Base-by-base conservation (phyloP, 2,888 invertebrate species). In the Catonia carolina region DNA sequence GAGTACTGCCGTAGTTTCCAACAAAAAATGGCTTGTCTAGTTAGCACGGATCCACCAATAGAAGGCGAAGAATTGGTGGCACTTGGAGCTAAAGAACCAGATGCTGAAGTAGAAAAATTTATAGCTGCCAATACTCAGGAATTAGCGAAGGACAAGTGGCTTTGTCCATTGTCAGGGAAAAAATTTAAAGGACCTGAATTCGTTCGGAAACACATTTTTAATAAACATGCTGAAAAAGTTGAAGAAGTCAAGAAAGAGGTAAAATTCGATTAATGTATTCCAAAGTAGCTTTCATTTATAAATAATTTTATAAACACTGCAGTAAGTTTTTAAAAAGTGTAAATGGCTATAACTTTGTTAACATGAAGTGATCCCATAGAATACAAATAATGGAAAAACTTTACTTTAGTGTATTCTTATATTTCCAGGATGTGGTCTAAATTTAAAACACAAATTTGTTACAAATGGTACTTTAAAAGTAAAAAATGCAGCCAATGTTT, bases 161-260 rank as follows among this genome's bases (percentile, higher is more conserved):
- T 99, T 63, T 99, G 99, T 73, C 99, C 99, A 0, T 75, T 99
- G 7, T 97, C 96, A 55, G 98, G 98, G 1, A 99, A 99, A 73
- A 99, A 99, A 72, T 99, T 99, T 75, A 99, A 98, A 72, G 85
- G 98, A 0, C 97, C 98, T 0, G 98, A 99, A 72, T 99, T 97
- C 74, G 96, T 99, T 27, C 84, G 94, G 60, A 99, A 99, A 71
- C 99, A 99, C 72, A 95, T 99, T 63, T 89, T 93, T 70, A 97
- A 97, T 72, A 99, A 99, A 70, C 98, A 99, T 69, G 86, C 74
- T 0, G 98, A 99, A 69, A 98, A 97, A 75, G 86, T 99, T 41
- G 93, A 97, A 36, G 97, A 98, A 74, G 97, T 97, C 1, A 89
- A 90, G 63, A 91, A 93, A 68, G 97, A 98, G 77, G 97, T 80